Evolutionary conservation across 2,113 vertebrate species (phyloP).

Genomic region (Neotragus moschatus): DNA sequence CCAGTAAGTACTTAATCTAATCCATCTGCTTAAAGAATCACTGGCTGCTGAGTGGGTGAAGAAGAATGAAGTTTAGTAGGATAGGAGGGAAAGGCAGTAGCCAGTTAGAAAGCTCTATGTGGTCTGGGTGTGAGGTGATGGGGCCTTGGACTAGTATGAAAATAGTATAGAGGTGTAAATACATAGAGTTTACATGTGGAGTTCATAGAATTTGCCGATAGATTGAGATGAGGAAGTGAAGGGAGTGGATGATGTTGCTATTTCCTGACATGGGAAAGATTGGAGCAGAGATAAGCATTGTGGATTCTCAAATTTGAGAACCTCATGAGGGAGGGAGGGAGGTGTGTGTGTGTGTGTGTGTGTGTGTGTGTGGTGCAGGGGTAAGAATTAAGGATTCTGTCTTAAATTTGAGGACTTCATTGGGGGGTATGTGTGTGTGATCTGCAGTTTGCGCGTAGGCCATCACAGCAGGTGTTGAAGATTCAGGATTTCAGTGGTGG

Average conservation of each 20-base stretch:
- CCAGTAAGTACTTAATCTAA: neutral
- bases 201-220: neutral
- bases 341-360: fast-evolving
- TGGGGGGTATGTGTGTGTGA: neutral
- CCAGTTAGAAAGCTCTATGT: neutral
- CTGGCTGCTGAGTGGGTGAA: neutral
- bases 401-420: neutral
- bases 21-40: neutral
- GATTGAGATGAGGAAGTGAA: neutral
- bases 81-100: neutral
- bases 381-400: neutral
- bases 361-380: neutral
- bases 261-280: neutral
- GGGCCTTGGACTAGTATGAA: neutral
- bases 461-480: neutral
- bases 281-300: neutral
- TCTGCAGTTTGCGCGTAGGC: neutral
- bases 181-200: neutral
- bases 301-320: neutral
- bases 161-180: neutral
- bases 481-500: neutral
- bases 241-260: neutral
- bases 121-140: neutral
- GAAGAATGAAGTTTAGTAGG: neutral
- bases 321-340: too few species aligned